Percentiles rank a stretch among this genome's conserved stretches.
These are phyloP conservation scores for Zoanthus solanderi DNA, from an alignment of 92 coral and sea anemone species.

Conservation along the genomic window DNA sequence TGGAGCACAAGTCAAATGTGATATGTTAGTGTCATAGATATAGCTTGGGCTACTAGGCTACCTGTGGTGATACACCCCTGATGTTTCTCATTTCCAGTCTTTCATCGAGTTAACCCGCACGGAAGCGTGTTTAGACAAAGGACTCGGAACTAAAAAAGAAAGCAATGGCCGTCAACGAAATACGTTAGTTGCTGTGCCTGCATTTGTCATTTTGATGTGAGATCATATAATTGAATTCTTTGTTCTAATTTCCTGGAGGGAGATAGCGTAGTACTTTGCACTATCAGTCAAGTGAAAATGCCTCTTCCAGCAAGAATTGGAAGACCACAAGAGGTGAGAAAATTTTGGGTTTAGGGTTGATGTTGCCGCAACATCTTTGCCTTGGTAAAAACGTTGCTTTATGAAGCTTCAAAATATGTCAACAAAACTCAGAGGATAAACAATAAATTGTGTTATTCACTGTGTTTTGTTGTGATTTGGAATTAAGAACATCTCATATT, in stretches of 20 bases:
- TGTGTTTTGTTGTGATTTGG: too few species aligned
- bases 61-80: not conserved
- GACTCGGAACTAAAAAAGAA: not conserved
- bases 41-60: too few species aligned
- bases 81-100: conserved; percentile 20
- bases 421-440: not conserved
- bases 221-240: not conserved
- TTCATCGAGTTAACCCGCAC: not conserved
- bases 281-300: not conserved
- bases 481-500: too few species aligned
- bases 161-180: conserved; percentile 23
- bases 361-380: not conserved
- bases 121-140: not conserved
- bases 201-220: not conserved
- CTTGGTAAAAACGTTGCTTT: not conserved
- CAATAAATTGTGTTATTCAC: not conserved
- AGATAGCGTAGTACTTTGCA: not conserved
- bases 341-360: not conserved
- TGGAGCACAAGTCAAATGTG: too few species aligned
- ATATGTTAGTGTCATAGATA: too few species aligned
- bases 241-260: not conserved
- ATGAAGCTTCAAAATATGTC: not conserved
- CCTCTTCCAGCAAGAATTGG: conserved; percentile 50
- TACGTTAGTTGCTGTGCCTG: not conserved
- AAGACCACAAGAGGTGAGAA: conserved; percentile 47